phyloP scores from a whole-genome alignment of 2,888 invertebrate species.

The Norana najaformis region DNA sequence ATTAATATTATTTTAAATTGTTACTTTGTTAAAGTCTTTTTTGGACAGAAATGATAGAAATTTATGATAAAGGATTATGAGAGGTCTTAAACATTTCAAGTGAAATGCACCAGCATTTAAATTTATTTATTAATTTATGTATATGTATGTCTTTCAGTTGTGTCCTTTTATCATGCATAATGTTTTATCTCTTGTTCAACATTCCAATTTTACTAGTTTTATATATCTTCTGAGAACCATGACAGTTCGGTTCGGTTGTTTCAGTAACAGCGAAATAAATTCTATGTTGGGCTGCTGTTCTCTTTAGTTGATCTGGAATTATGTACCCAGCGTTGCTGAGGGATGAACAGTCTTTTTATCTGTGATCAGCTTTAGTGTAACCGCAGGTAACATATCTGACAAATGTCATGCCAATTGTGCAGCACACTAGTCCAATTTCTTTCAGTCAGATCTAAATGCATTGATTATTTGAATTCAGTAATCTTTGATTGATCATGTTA shows the following conservation, averaged over 20 bases:
- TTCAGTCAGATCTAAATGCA: neutral
- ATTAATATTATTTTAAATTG: slow-evolving; percentile 1
- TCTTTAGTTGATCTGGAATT: neutral
- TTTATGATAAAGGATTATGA: neutral
- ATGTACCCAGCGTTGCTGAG: neutral
- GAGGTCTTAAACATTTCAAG: neutral
- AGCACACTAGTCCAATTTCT: neutral
- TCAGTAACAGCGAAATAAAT: neutral
- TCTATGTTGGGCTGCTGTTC: neutral
- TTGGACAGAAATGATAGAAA: neutral
- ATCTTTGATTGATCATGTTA: neutral
- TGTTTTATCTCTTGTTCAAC: neutral
- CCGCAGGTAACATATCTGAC: neutral
- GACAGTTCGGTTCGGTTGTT: neutral
- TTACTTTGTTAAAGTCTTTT: neutral
- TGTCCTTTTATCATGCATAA: neutral
- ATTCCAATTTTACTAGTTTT: neutral
- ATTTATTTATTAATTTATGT: slow-evolving; percentile 2
- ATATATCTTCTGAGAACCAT: neutral
- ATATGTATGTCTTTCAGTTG: neutral
- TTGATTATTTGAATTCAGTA: neutral
- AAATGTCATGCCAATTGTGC: neutral
- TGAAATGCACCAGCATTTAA: slow-evolving; percentile 13
- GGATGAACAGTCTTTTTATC: neutral
- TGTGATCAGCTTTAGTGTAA: neutral